These are phyloP conservation scores for Phthorimaea operculella DNA, from an alignment of 1,140 invertebrate species.

Conservation along the genomic window DNA sequence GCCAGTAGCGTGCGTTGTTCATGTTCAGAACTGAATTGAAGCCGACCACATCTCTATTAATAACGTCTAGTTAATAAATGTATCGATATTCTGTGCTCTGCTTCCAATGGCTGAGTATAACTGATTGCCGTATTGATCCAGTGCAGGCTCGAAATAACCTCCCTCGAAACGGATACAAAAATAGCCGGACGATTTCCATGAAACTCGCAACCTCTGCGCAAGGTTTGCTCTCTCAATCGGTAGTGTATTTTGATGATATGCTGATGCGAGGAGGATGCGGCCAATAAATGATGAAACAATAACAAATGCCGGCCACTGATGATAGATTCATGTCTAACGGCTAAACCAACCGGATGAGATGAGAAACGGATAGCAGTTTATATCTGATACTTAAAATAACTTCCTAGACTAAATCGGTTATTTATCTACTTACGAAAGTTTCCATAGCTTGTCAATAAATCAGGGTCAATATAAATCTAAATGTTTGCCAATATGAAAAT, in stretches of 20 bases:
- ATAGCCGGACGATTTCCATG: not conserved
- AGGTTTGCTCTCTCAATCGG: conserved; percentile 2
- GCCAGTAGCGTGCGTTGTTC: too few species aligned
- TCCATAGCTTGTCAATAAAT: too few species aligned
- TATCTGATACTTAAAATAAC: too few species aligned
- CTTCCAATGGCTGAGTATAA: not conserved
- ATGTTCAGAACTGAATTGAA: too few species aligned
- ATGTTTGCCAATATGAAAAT: too few species aligned
- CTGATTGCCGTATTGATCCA: not conserved
- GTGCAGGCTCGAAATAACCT: not conserved
- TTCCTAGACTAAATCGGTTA: too few species aligned
- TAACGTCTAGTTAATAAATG: too few species aligned
- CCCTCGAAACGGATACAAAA: not conserved
- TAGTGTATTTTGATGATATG: not conserved
- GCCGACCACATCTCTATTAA: too few species aligned
- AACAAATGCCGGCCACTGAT: not conserved
- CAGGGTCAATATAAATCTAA: too few species aligned
- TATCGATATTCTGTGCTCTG: not conserved
- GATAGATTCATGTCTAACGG: not conserved
- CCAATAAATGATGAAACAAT: conserved; percentile 10
- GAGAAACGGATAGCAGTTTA: too few species aligned
- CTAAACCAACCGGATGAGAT: too few species aligned
- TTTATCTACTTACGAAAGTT: too few species aligned
- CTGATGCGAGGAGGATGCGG: not conserved
- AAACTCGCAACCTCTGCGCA: not conserved